Percentiles rank a stretch among this genome's conserved stretches.
Evolutionary conservation across 2,888 invertebrate species (phyloP).

Genomic region (Heteromurus nitidus): DNA sequence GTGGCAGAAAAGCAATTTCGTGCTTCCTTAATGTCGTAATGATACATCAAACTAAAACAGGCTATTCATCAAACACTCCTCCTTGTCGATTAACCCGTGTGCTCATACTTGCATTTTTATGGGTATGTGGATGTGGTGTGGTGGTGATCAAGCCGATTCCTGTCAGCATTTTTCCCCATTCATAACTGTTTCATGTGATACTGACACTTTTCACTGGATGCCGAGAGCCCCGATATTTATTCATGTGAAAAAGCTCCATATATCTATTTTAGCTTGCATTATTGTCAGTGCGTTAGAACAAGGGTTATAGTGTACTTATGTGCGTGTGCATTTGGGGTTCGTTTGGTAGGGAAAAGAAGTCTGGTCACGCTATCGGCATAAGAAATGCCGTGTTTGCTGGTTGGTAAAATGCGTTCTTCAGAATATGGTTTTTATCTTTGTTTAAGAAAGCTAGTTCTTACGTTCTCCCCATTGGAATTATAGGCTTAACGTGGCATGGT

Average conservation of each 20-base stretch:
- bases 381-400: not conserved
- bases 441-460: too few species aligned
- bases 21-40: not conserved
- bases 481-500: too few species aligned
- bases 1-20: not conserved
- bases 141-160: conserved; percentile 3
- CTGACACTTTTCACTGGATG: conserved; percentile 2
- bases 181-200: not conserved
- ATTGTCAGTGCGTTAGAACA: too few species aligned
- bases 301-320: too few species aligned
- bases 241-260: not conserved
- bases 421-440: too few species aligned
- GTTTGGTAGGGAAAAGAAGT: not conserved
- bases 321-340: not conserved
- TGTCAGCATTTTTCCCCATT: not conserved
- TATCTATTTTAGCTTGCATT: not conserved
- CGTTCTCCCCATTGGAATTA: too few species aligned
- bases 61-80: not conserved
- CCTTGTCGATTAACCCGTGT: not conserved
- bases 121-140: not conserved
- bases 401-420: too few species aligned
- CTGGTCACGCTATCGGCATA: conserved; percentile 25
- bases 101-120: not conserved
- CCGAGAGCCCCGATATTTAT: not conserved
- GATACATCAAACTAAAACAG: not conserved